Evolutionary conservation across 2,113 vertebrate genomes (phyloP).

Genomic region (Varanus komodoensis): DNA sequence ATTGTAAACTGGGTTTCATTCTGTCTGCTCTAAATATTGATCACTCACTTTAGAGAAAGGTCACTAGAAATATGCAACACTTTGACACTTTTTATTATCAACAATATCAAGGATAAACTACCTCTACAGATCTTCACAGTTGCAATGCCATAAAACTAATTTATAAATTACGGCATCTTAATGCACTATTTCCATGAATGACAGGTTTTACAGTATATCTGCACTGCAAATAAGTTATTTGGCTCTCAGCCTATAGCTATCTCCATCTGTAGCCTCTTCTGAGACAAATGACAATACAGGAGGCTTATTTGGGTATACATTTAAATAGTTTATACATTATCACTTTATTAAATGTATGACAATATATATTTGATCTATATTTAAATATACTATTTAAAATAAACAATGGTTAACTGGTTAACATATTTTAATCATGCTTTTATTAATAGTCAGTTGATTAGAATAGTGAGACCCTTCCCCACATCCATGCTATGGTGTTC

Average conservation of each 20-base stretch:
- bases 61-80: background rate
- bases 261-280: background rate
- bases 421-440: background rate
- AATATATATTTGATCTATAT: too few species aligned
- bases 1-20: background rate
- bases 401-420: too few species aligned
- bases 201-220: background rate
- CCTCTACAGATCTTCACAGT: background rate
- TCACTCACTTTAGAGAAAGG: too few species aligned
- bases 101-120: background rate
- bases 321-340: background rate
- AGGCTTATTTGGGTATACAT: background rate
- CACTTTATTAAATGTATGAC: background rate
- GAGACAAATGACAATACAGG: background rate
- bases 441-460: background rate
- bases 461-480: background rate
- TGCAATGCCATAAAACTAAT: background rate
- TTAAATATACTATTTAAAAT: too few species aligned
- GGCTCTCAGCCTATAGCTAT: background rate
- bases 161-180: background rate
- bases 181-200: background rate
- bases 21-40: background rate
- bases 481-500: background rate
- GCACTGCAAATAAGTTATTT: background rate
- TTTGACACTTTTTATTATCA: background rate